Base-by-base conservation (phyloP, 2,797 vertebrate species). In the Myoxocephalus aenaeus region DNA sequence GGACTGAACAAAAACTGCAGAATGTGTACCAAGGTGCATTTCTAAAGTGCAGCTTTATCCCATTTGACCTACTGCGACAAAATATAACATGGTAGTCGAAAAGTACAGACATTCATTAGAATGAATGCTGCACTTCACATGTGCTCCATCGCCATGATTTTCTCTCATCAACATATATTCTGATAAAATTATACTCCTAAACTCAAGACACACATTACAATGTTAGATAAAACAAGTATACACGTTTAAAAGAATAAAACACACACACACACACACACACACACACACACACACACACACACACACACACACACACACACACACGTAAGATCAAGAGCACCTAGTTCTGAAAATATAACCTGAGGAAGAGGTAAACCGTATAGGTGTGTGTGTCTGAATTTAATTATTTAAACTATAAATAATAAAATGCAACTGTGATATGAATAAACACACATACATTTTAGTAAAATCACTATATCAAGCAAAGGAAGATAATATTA, bases 31-130 rank as follows among this genome's bases (percentile, higher is more conserved):
- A 53, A 18, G 22, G 42, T 79, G 7, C 27, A 77, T 57, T 79
- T 80, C 57, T 54, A 17, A 70, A 75, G 48, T 59, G 44, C 40
- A 58, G 34, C 27, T 70, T 58, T 64, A 53, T 79, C 36, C 58
- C 18, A 73, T 70, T 73, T 58, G 36, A 83, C 58, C 27, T 71
- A 20, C 58, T 72, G 32, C 3, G 13, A 67, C 14, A 67, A 51
- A 58, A 66, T 67, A 12, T 32, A 34, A 22, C 12, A 62, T 22
- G 17, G 25, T 44, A 58, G 40, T 48, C 42, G 34, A 29, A 22
- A 15, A 62, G 11, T 25, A 20, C 3, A 70, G 48, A 38, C 53
- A 63, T 54, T 29, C 15, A 27, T 27, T 27, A 27, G 25, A 27
- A 27, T 27, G 25, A 22, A 34, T 18, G 17, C 36, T 54, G 62